These are phyloP conservation scores for Philypnodon macrostomus DNA, from an alignment of 2,797 vertebrate genomes.

Conservation along the genomic window DNA sequence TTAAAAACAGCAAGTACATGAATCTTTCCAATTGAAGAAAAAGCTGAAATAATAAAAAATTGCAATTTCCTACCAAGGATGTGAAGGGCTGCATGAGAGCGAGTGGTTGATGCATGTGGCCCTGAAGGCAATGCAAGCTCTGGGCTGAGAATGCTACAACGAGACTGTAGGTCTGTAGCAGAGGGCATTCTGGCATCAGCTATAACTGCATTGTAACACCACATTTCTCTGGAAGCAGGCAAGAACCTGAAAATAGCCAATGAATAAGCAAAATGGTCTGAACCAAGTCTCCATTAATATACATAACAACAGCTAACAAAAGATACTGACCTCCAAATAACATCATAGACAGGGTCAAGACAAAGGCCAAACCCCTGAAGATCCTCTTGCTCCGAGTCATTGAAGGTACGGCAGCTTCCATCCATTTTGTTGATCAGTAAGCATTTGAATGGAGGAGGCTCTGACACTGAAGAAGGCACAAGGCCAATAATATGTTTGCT, in stretches of 20 bases:
- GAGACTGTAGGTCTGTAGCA: slow-evolving; percentile 87
- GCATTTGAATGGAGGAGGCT: slow-evolving; percentile 97
- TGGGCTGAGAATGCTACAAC: slow-evolving; percentile 94
- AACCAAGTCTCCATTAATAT: background rate
- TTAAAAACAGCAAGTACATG: slow-evolving; percentile 2
- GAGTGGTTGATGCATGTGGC: slow-evolving; percentile 90
- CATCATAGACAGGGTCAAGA: slow-evolving; percentile 97
- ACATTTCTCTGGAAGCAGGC: slow-evolving; percentile 87
- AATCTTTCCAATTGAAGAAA: background rate
- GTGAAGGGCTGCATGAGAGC: slow-evolving; percentile 95
- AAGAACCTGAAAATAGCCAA: slow-evolving; percentile 80
- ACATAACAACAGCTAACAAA: background rate
- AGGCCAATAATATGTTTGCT: slow-evolving; percentile 98
- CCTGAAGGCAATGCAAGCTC: slow-evolving; percentile 93
- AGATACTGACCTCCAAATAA: slow-evolving; percentile 93
- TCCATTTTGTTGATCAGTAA: slow-evolving; percentile 98
- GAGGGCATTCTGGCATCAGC: slow-evolving; percentile 93
- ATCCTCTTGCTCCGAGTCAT: slow-evolving; percentile 98
- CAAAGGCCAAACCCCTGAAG: slow-evolving; percentile 96
- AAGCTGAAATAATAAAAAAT: background rate
- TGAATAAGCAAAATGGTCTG: background rate
- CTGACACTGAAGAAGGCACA: slow-evolving; percentile 91
- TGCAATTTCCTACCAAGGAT: slow-evolving; percentile 84
- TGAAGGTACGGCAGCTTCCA: slow-evolving; percentile 98
- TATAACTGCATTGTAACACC: slow-evolving; percentile 97